A percentile compares a stretch with the other conserved stretches of the same genome.
phyloP scores from a whole-genome alignment of 2,888 invertebrate species.

The Dione vanillae region DNA sequence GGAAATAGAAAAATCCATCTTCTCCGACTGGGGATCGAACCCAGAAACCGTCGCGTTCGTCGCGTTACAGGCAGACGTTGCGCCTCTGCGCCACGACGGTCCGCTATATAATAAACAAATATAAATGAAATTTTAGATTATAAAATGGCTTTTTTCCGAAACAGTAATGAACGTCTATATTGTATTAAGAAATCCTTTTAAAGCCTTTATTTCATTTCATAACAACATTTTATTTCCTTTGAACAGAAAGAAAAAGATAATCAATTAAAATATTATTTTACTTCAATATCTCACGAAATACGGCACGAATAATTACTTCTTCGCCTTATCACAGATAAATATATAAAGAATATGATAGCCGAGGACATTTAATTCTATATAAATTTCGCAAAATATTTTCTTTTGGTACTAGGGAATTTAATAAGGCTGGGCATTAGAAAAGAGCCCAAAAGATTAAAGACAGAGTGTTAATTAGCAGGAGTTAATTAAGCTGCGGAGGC shows the following conservation, averaged over 20 bases:
- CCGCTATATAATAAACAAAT: conserved; percentile 7
- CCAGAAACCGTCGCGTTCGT: no score
- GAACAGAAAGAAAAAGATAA: neutral
- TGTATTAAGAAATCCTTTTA: neutral
- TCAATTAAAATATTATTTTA: conserved; percentile 14
- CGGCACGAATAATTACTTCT: conserved; percentile 10
- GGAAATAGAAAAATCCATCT: no score
- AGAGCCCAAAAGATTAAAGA: conserved; percentile 36
- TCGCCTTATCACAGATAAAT: neutral
- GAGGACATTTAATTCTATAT: neutral
- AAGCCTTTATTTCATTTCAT: neutral
- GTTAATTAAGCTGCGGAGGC: conserved; percentile 44
- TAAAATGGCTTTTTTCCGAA: neutral
- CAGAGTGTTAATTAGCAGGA: conserved; percentile 44
- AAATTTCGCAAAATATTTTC: conserved; percentile 30
- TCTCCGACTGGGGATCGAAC: no score
- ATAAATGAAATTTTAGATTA: neutral
- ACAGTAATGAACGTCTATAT: neutral
- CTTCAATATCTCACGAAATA: neutral
- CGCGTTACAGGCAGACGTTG: no score
- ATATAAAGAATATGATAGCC: neutral
- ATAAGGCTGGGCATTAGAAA: conserved; percentile 37
- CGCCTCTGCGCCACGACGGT: no score
- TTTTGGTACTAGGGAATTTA: conserved; percentile 24
- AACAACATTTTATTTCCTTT: no score